Evolutionary conservation across 2,113 vertebrate species (phyloP).

Genomic region (Channa maculata): DNA sequence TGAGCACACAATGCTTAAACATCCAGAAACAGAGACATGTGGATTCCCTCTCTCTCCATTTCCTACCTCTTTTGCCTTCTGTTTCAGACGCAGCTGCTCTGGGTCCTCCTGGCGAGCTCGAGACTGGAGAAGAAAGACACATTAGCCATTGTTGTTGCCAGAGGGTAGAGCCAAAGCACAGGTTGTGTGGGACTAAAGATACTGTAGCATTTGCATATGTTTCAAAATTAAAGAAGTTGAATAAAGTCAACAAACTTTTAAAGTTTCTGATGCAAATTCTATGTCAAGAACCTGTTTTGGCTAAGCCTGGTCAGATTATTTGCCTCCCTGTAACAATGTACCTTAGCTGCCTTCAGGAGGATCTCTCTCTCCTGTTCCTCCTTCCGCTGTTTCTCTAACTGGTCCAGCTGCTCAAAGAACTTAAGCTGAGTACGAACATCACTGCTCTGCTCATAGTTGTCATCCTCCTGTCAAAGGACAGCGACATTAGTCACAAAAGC

Average conservation of each 20-base stretch:
- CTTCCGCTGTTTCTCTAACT: slow-evolving; percentile 95
- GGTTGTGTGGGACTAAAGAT: background rate
- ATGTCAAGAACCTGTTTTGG: too few species aligned
- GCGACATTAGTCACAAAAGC: background rate
- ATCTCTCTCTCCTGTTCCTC: slow-evolving; percentile 98
- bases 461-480: slow-evolving; percentile 87
- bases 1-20: background rate
- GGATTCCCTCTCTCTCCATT: background rate
- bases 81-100: slow-evolving; percentile 95
- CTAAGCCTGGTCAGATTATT: background rate
- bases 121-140: slow-evolving; percentile 83
- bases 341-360: slow-evolving; percentile 97
- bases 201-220: background rate
- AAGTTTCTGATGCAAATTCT: too few species aligned
- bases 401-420: slow-evolving; percentile 97
- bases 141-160: background rate
- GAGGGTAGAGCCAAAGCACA: background rate
- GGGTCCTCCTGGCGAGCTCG: slow-evolving; percentile 98
- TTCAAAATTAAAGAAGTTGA: background rate
- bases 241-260: too few species aligned
- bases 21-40: background rate
- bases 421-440: slow-evolving; percentile 95
- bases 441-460: slow-evolving; percentile 89
- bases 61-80: slow-evolving; percentile 97
- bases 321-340: slow-evolving; percentile 41